Conservation (phyloP, 2,888 invertebrate species). For the Euclidia mi region DNA sequence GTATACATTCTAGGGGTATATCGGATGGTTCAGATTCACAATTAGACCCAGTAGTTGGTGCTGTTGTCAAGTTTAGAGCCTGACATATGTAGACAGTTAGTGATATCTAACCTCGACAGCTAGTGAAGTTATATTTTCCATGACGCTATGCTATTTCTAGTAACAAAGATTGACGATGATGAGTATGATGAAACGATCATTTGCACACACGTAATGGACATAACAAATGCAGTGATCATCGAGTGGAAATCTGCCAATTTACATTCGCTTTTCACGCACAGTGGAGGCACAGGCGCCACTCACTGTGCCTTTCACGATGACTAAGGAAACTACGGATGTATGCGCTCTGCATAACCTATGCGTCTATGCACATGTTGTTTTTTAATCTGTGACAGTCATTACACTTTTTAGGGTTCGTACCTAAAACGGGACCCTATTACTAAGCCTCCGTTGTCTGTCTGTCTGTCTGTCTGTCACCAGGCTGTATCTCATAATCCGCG, state of each 20-base stretch:
- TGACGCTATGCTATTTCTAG: background rate
- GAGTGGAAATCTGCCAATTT: conserved; percentile 60
- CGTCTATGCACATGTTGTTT: conserved; percentile 15
- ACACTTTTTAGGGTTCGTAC: no score
- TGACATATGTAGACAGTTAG: no score
- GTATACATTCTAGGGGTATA: no score
- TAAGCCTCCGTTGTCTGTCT: no score
- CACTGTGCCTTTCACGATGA: conserved; percentile 42
- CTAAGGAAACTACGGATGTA: conserved; percentile 38
- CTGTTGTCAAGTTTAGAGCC: no score
- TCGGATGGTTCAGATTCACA: no score
- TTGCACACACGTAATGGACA: conserved; percentile 38
- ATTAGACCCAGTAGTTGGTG: no score
- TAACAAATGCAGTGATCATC: conserved; percentile 45
- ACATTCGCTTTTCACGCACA: conserved; percentile 57
- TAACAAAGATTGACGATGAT: conserved; percentile 23
- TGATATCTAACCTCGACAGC: no score
- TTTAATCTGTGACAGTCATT: conserved; percentile 14
- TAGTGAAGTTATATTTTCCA: background rate
- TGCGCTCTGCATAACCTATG: conserved; percentile 21
- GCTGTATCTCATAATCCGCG: no score
- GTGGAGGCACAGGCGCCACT: conserved; percentile 31
- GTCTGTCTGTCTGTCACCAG: no score
- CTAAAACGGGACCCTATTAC: no score
- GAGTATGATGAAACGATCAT: conserved; percentile 36